These are phyloP conservation scores for Drosophila multiciliata DNA, from an alignment of 2,888 invertebrate species.

Conservation along the genomic window DNA sequence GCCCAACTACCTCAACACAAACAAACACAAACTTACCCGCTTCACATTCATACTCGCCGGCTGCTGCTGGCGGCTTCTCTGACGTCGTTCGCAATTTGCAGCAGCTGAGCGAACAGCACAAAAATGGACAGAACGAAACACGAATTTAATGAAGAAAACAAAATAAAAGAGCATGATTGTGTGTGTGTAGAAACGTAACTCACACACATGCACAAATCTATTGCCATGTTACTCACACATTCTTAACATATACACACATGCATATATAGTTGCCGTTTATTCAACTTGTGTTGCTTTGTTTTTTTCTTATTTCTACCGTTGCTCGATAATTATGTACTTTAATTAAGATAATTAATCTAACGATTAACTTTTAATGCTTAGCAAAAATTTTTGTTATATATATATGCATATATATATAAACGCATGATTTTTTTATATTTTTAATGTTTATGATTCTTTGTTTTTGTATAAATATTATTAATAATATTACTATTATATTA, in stretches of 20 bases:
- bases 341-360: slow-evolving; percentile 45
- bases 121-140: slow-evolving; percentile 66
- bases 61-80: slow-evolving; percentile 41
- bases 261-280: background rate
- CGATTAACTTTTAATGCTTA: slow-evolving; percentile 45
- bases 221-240: slow-evolving; percentile 7
- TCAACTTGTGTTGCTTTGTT: background rate
- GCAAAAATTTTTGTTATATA: slow-evolving; percentile 37
- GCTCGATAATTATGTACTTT: slow-evolving; percentile 48
- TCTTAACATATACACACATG: background rate
- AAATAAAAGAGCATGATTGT: background rate
- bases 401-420: slow-evolving; percentile 23
- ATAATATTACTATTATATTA: slow-evolving; percentile 51
- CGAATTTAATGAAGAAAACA: slow-evolving; percentile 65
- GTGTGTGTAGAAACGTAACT: background rate
- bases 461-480: slow-evolving; percentile 35
- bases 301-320: slow-evolving; percentile 25
- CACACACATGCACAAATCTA: background rate
- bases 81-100: slow-evolving; percentile 57
- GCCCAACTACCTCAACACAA: slow-evolving; percentile 32
- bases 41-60: slow-evolving; percentile 19
- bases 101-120: slow-evolving; percentile 38
- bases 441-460: slow-evolving; percentile 38
- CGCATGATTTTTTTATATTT: slow-evolving; percentile 61
- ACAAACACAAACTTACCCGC: slow-evolving; percentile 7